Base-by-base conservation (phyloP, 2,113 vertebrate genomes). In the Chaenocephalus aceratus region DNA sequence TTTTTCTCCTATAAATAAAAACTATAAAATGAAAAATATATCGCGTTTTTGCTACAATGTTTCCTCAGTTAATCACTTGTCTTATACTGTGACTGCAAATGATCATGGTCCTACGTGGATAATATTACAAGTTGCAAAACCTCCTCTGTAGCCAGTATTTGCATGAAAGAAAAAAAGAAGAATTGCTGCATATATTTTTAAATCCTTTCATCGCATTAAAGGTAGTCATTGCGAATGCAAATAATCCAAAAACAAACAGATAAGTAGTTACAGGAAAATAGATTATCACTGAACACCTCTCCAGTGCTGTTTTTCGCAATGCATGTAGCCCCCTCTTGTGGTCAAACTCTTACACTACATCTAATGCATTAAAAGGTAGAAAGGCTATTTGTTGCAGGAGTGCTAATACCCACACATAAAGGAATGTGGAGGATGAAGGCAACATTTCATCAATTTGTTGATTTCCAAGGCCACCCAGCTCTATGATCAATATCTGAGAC, bases 311-410 rank as follows among this genome's bases (percentile, higher is more conserved):
- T 75, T 75, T 78, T 65, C 66, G 13, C 36, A 83, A 79, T 80
- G 75, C 52, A 77, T 48, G 10, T 70, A 83, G 72, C 80, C 30
- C 91, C 91, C 84, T 88, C 93, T 93, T 48, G 88, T 90, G 93
- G 88, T 18, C 6, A 3, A 13, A 57, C 48, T 11, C 52, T 52
- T 36, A 56, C 23, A 78, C 52, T 80, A 60, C 75, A 83, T 4
- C 60, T 60, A 36, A 64, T 73, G 59, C 69, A 74, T 65, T 79
- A 41, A 36, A 15, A 2, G 10, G n/a, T 7, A 54, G 6, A 69
- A 73, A 68, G 46, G 76, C 78, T 45, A 4, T 3, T 1, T 15
- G 41, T 61, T 61, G 15, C 8, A 21, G 44, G 7, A 57, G 44
- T 6, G 60, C 10, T 2, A 4, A 21, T 18, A 49, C 51, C 54